These are phyloP conservation scores for Entomobrya multifasciata DNA, from an alignment of 2,888 invertebrate species.

Conservation along the genomic window DNA sequence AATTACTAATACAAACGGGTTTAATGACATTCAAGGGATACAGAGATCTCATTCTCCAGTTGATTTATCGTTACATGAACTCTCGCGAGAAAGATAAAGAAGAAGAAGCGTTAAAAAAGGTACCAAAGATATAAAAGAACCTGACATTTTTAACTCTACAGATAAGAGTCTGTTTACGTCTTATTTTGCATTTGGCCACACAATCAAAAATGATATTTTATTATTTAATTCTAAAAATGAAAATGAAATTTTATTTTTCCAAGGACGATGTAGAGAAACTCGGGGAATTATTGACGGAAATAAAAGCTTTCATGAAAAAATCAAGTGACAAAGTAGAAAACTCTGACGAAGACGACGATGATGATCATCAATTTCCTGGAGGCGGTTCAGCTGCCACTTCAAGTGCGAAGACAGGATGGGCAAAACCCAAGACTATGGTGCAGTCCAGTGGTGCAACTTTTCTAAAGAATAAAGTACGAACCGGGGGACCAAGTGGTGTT, in stretches of 20 bases:
- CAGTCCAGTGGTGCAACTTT: no score
- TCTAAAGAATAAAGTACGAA: no score
- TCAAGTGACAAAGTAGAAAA: neutral
- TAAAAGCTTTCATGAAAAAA: slow-evolving; percentile 18
- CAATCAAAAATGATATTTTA: no score
- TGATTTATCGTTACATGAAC: slow-evolving; percentile 47
- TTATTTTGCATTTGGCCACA: no score
- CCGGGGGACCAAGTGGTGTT: no score
- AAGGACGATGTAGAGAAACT: slow-evolving; percentile 53
- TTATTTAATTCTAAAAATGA: no score
- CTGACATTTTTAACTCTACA: no score
- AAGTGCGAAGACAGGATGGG: neutral
- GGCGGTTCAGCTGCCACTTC: neutral
- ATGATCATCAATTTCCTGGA: slow-evolving; percentile 5
- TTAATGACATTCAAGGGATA: slow-evolving; percentile 25
- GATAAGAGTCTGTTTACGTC: no score
- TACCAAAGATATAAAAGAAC: no score
- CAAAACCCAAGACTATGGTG: no score
- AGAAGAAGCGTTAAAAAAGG: neutral
- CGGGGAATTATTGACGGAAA: slow-evolving; percentile 52
- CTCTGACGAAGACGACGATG: neutral
- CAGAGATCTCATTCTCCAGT: slow-evolving; percentile 25
- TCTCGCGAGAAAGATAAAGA: neutral
- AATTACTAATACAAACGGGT: no score
- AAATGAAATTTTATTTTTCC: no score